Base-by-base conservation (phyloP, 1,140 invertebrate genomes). In the Cotesia chilonis region DNA sequence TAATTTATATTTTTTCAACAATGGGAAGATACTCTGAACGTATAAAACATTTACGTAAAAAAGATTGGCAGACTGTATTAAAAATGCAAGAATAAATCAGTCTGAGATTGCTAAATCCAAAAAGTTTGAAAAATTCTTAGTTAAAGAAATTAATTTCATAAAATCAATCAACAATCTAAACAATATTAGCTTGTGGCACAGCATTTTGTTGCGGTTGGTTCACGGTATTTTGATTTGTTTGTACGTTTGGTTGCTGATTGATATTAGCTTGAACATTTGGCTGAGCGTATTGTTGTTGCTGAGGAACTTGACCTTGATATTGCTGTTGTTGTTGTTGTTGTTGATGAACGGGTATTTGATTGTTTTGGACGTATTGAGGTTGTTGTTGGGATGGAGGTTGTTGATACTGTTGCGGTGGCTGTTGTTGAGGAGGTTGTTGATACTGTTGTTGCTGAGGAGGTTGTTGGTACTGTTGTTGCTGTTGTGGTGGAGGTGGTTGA, bases 251-350 rank as follows among this genome's bases (percentile, higher is more conserved):
- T 66, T 71, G 68, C 41, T 69, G 61, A 35, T 60, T 47, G 37
- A n/a, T n/a, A 37, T 47, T 64, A 10, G 35, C 1, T n/a, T 64
- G 38, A 4, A 41, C 7, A 38, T 41, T 41, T 64, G 38, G 59
- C 28, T 41, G 12, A 12, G 5, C 74, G 41, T 69, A 38, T n/a
- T 73, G 72, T 7, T 78, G 57, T 64, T 72, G 63, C 12, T 75
- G 71, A 9, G 71, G 71, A n/a, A 71, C 65, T 73, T 75, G 75
- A 41, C 52, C 52, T 37, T 83, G 82, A 71, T 85, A 80, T 64
- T 85, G 78, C 7, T 82, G 83, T 9, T 80, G 77, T 74, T 85
- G 85, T 38, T 81, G 70, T 78, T 81, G 75, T 79, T 83, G 80
- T 28, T 79, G 68, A 51, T 72, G 76, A 17, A 68, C 38, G 59